Conservation (phyloP, 1,140 invertebrate genomes). For the Conus betulinus region DNA sequence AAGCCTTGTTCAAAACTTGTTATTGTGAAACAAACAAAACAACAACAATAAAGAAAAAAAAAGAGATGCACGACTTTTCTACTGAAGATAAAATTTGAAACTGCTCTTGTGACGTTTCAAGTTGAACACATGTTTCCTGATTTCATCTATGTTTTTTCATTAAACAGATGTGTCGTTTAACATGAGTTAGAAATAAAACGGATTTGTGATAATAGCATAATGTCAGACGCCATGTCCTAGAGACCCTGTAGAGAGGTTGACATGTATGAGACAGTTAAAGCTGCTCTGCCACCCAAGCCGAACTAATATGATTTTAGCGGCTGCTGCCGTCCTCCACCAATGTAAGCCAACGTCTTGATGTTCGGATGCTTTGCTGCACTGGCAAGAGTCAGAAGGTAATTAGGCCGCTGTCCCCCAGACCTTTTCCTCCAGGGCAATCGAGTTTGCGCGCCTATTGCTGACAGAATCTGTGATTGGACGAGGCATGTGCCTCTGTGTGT, state of each 20-base stretch:
- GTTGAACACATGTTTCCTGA: no score
- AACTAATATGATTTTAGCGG: neutral
- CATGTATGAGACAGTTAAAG: neutral
- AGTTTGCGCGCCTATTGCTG: neutral
- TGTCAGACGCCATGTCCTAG: no score
- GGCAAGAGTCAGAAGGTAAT: conserved; percentile 2
- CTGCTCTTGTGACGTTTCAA: no score
- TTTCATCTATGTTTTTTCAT: no score
- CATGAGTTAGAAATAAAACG: no score
- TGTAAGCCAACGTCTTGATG: neutral
- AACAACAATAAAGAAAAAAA: no score
- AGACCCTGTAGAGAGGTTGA: neutral
- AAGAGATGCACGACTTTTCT: no score
- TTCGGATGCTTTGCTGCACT: neutral
- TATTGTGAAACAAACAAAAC: no score
- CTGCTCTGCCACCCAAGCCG: neutral
- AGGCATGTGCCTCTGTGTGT: neutral
- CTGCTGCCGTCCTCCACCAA: neutral
- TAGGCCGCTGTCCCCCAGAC: neutral
- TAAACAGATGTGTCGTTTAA: no score
- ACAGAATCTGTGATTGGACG: neutral
- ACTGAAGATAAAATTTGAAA: no score
- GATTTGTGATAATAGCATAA: no score
- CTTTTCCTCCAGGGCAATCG: neutral
- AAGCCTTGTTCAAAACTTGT: no score